Base-by-base conservation (phyloP, 2,113 vertebrate genomes). In the Glaucidium brasilianum region DNA sequence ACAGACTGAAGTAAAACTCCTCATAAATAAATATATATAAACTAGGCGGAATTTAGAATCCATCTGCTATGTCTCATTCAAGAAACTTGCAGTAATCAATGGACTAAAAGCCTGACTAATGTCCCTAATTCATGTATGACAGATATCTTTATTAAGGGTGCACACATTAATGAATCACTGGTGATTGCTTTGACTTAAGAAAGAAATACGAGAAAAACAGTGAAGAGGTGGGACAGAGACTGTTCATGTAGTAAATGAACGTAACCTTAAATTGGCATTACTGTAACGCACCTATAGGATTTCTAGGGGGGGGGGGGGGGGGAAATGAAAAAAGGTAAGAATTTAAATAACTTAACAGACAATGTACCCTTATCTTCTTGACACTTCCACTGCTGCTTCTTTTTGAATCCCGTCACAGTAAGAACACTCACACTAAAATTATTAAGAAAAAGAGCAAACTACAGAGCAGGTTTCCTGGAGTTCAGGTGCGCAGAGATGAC, bases 81-180 rank as follows among this genome's bases (percentile, higher is more conserved):
- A 75, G 58, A 86, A 95, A 79, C 13, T 21, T 86, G 43, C 45
- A 73, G 58, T 68, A 86, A 89, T 76, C 58, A 72, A 53, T 2
- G 4, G 56, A 85, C 77, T 83, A 82, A 89, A 94, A 83, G 80
- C 88, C 75, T 95, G 93, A 94, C 37, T 91, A 92, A 96, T 78
- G 79, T 95, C 91, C 83, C 74, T 92, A 96, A 92, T 94, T 87
- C 68, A 56, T 6, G 2, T 68, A 74, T 64, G 69, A 91, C 84
- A 87, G 83, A 25, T 87, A 90, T n/a, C 68, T 87, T 94, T 88
- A 94, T 43, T 92, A 82, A 91, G 39, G 41, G 49, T 60, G 49
- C 35, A 94, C 58, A 91, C 41, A 94, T 55, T 83, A 95, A 85
- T 96, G 88, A 95, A 93, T 91, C 92, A 91, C 60, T 19, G 4